Conservation (phyloP, 1,140 invertebrate genomes). For the Orius laevigatus region DNA sequence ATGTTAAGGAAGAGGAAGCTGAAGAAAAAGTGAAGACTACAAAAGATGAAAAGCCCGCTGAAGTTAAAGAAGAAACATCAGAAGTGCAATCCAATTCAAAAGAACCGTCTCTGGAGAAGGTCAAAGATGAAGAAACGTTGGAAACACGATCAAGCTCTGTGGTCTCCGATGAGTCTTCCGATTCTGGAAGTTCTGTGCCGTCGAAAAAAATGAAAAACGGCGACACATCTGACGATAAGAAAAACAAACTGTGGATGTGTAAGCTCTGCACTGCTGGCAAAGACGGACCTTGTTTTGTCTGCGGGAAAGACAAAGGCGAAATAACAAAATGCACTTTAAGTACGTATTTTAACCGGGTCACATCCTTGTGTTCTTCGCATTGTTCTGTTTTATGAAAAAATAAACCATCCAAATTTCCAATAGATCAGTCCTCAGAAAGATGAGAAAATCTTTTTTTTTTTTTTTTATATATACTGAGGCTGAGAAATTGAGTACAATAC, state of each 20-base stretch:
- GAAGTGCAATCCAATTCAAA: conserved; percentile 23
- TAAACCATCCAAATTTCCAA: not conserved
- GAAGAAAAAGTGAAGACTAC: not conserved
- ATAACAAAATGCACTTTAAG: conserved; percentile 18
- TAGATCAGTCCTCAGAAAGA: no score
- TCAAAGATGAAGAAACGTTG: conserved; percentile 25
- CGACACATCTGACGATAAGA: no score
- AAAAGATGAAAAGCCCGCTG: conserved; percentile 12
- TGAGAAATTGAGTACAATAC: no score
- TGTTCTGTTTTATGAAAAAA: not conserved
- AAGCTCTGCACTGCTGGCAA: conserved; percentile 29
- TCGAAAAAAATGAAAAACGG: no score
- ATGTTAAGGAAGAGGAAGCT: not conserved
- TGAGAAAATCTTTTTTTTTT: not conserved
- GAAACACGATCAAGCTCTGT: conserved; percentile 26
- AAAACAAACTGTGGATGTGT: conserved; percentile 22
- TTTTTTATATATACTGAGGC: no score
- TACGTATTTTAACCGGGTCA: conserved; percentile 16
- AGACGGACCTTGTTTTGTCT: conserved; percentile 31
- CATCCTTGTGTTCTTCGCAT: not conserved
- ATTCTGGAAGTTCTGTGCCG: conserved; percentile 25
- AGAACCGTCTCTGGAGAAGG: conserved; percentile 24
- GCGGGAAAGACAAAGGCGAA: conserved; percentile 27
- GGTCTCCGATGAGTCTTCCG: conserved; percentile 21
- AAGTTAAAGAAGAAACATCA: conserved; percentile 27